A percentile compares a stretch with the other conserved stretches of the same genome.
Evolutionary conservation across 2,113 vertebrate species (phyloP).

Genomic region (Philantomba maxwellii): DNA sequence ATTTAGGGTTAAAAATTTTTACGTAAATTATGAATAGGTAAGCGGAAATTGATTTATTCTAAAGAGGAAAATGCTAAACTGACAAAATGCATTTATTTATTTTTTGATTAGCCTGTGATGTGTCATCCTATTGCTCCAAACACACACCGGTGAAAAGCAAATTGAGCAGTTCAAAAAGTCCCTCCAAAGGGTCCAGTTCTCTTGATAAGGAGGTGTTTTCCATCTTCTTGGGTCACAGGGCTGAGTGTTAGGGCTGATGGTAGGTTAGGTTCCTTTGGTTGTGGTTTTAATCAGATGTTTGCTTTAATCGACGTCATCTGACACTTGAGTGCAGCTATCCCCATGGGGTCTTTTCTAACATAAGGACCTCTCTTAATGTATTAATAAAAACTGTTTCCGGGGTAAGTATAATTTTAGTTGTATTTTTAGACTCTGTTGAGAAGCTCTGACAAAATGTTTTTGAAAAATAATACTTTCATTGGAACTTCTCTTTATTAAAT

Average conservation of each 20-base stretch:
- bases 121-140: background rate
- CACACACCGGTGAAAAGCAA: background rate
- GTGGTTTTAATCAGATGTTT: background rate
- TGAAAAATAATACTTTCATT: background rate
- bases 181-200: background rate
- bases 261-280: background rate
- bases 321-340: background rate
- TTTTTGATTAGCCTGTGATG: background rate
- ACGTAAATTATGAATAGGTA: background rate
- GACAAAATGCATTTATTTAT: background rate
- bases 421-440: constrained; percentile 9
- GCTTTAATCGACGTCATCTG: background rate
- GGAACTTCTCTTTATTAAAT: background rate
- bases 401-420: background rate
- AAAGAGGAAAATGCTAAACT: background rate
- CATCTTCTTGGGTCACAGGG: background rate
- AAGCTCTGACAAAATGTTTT: background rate
- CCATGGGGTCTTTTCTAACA: background rate
- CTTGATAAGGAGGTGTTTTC: background rate
- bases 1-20: background rate
- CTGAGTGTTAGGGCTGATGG: background rate
- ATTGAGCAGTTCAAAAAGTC: background rate
- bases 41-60: background rate
- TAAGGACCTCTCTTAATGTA: background rate
- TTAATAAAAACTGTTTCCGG: background rate